A percentile compares a stretch with the other conserved stretches of the same genome.
phyloP scores from a whole-genome alignment of 2,888 invertebrate genomes.

The Lymantria monacha region DNA sequence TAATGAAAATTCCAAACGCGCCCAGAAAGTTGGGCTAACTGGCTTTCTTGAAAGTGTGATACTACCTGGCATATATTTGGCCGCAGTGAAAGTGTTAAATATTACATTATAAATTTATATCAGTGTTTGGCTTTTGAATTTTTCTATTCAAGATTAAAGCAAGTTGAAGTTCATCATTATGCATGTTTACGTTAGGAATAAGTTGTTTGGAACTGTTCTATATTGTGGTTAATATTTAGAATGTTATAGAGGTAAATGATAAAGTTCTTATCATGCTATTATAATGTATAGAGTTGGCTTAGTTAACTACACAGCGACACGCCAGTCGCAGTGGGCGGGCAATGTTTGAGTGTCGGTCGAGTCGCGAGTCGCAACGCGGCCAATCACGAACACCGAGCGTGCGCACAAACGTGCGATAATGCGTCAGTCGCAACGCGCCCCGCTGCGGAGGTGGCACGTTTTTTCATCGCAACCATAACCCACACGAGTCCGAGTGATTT shows the following conservation, averaged over 20 bases:
- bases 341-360: constrained; percentile 10
- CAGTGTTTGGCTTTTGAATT: too few species aligned
- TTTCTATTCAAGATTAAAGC: too few species aligned
- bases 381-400: constrained; percentile 38
- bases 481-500: constrained; percentile 27
- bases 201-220: too few species aligned
- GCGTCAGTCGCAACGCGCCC: constrained; percentile 52
- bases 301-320: constrained; percentile 36
- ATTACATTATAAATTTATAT: too few species aligned
- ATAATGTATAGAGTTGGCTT: constrained; percentile 33
- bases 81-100: too few species aligned
- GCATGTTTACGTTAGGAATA: too few species aligned
- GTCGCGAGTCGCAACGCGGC: constrained; percentile 39
- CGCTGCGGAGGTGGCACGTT: constrained; percentile 44
- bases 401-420: constrained; percentile 42
- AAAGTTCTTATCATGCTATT: constrained; percentile 14
- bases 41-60: too few species aligned
- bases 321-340: constrained; percentile 52
- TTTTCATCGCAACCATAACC: constrained; percentile 44
- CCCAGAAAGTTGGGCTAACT: too few species aligned
- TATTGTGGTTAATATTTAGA: too few species aligned
- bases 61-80: too few species aligned
- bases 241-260: background rate
- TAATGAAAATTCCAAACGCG: too few species aligned
- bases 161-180: too few species aligned